A percentile compares a stretch with the other conserved stretches of the same genome.
These are phyloP conservation scores for Macrosteles quadrilineatus DNA, from an alignment of 1,140 invertebrate species.

Conservation along the genomic window DNA sequence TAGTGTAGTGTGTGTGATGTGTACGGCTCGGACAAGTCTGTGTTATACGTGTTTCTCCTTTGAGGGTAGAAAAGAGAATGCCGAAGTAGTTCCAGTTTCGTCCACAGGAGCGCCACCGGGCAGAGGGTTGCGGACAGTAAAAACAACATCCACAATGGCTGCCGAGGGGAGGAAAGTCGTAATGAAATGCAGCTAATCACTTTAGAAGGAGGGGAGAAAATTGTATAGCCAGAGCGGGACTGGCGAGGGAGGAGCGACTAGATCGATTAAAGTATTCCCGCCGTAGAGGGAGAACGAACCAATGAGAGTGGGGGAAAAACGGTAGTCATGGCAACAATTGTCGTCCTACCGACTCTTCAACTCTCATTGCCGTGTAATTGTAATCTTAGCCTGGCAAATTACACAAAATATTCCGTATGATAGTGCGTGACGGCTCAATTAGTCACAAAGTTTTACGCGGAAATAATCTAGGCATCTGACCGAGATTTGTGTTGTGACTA, in stretches of 20 bases:
- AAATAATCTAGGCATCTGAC: too few relatives aligned
- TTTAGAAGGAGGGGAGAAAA: constrained; percentile 20
- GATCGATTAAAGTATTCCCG: constrained; percentile 5
- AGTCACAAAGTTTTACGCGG: neutral
- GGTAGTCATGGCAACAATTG: neutral
- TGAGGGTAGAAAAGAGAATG: neutral
- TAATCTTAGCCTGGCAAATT: constrained; percentile 8
- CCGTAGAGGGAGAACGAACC: constrained; percentile 16
- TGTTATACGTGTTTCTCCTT: neutral
- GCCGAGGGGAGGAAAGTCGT: constrained; percentile 18
- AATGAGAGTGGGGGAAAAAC: constrained; percentile 9
- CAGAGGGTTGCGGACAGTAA: neutral
- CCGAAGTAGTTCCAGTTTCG: neutral
- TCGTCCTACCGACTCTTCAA: neutral
- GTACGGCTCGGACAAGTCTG: too few relatives aligned
- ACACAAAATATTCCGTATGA: constrained; percentile 21
- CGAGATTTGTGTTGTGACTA: too few relatives aligned
- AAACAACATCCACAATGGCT: constrained; percentile 6
- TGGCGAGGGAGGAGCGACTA: neutral
- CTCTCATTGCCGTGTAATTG: neutral
- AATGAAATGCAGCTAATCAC: constrained; percentile 13
- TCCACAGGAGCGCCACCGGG: constrained; percentile 5
- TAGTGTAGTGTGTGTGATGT: too few relatives aligned
- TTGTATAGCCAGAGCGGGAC: neutral
- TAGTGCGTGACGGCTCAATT: constrained; percentile 7